These are phyloP conservation scores for Apogon talboti DNA, from an alignment of 2,797 vertebrate genomes.

Conservation along the genomic window DNA sequence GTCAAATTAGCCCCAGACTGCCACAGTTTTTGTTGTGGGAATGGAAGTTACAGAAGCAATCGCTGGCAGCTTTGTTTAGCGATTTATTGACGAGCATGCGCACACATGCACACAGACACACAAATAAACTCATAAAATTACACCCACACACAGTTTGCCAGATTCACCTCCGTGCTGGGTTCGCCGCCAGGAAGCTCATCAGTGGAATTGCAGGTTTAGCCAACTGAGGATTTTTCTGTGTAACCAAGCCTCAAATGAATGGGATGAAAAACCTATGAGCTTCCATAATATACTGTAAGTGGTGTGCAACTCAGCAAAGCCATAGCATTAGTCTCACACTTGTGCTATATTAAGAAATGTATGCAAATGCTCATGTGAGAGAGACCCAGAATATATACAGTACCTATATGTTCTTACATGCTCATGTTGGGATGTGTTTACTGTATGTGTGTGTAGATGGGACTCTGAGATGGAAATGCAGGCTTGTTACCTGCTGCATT, in stretches of 20 bases:
- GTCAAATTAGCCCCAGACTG: slow-evolving; percentile 63
- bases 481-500: neutral
- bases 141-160: slow-evolving; percentile 54
- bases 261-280: slow-evolving; percentile 62
- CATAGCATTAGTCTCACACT: slow-evolving; percentile 41
- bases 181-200: slow-evolving; percentile 74
- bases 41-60: slow-evolving; percentile 53
- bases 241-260: slow-evolving; percentile 74
- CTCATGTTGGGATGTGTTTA: slow-evolving; percentile 19
- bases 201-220: slow-evolving; percentile 75
- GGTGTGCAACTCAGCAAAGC: slow-evolving; percentile 40
- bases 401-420: slow-evolving; percentile 12
- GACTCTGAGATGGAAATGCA: slow-evolving; percentile 1
- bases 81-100: slow-evolving; percentile 34
- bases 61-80: slow-evolving; percentile 49
- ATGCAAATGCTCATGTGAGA: slow-evolving; percentile 35
- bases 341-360: slow-evolving; percentile 24
- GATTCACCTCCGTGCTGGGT: slow-evolving; percentile 54
- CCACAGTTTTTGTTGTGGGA: slow-evolving; percentile 52
- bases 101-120: slow-evolving; percentile 7
- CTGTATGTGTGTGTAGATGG: slow-evolving; percentile 4
- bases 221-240: slow-evolving; percentile 71
- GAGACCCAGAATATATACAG: slow-evolving; percentile 9
- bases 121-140: slow-evolving; percentile 41
- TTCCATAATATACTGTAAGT: slow-evolving; percentile 54